Conservation (phyloP, 2,113 vertebrate genomes). For the Neodon shergylaensis region DNA sequence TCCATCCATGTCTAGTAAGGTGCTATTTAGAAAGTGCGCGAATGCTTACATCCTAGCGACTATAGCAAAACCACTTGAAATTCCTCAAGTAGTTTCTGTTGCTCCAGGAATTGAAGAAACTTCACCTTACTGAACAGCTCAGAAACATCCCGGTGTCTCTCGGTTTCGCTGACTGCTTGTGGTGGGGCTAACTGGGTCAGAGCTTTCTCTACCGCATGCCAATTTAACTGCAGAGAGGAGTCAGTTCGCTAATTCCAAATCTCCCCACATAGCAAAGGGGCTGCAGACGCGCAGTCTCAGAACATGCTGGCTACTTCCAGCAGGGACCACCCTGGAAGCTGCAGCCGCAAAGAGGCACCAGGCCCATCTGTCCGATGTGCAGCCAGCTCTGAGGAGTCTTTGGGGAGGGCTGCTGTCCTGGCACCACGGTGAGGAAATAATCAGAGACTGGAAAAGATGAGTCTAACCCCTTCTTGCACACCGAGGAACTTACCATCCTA, state of each 20-base stretch:
- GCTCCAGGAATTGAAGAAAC: not conserved
- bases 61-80: not conserved
- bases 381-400: not conserved
- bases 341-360: too few species aligned
- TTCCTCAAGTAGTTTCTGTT: not conserved
- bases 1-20: too few species aligned
- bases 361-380: too few species aligned
- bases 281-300: not conserved
- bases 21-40: not conserved
- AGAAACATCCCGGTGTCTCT: not conserved
- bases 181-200: not conserved
- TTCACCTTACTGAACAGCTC: not conserved
- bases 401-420: not conserved
- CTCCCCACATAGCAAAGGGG: not conserved
- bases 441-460: not conserved
- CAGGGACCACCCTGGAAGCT: not conserved
- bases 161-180: not conserved
- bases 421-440: not conserved
- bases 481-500: not conserved
- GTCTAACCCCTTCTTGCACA: not conserved
- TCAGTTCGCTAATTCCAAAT: not conserved
- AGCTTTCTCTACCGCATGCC: too few species aligned
- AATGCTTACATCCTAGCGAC: not conserved
- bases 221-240: too few species aligned
- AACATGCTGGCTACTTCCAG: not conserved